A percentile compares a stretch with the other conserved stretches of the same genome.
Conservation (phyloP, 2,888 invertebrate species). For the Diaperis boleti region DNA sequence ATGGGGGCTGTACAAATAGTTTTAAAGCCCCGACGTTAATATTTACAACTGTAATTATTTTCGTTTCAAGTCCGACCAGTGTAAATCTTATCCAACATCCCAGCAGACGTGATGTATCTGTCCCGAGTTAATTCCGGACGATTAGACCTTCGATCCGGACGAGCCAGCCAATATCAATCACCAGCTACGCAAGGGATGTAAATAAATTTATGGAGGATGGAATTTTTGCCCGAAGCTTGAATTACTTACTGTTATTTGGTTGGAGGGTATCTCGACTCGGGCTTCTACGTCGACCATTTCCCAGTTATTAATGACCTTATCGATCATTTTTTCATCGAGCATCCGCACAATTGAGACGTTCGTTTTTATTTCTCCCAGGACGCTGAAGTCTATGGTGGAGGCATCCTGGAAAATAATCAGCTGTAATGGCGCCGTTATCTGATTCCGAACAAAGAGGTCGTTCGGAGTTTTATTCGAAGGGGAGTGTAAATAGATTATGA, state of each 20-base stretch:
- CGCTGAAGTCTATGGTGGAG: slow-evolving; percentile 71
- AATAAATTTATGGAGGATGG: slow-evolving; percentile 29
- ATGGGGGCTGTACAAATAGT: slow-evolving; percentile 12
- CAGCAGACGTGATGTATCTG: slow-evolving; percentile 35
- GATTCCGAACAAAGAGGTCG: neutral
- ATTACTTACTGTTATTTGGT: slow-evolving; percentile 46
- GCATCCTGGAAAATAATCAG: slow-evolving; percentile 67
- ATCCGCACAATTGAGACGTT: slow-evolving; percentile 79
- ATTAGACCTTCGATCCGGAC: slow-evolving; percentile 43
- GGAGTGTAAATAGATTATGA: neutral
- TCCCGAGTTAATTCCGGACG: slow-evolving; percentile 46
- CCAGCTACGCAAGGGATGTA: slow-evolving; percentile 30
- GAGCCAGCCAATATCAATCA: slow-evolving; percentile 43
- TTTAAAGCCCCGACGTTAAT: neutral
- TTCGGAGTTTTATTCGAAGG: neutral
- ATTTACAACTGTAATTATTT: neutral
- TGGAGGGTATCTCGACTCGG: slow-evolving; percentile 42
- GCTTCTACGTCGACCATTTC: slow-evolving; percentile 46
- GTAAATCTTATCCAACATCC: slow-evolving; percentile 18
- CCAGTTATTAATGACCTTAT: slow-evolving; percentile 67
- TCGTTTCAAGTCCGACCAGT: neutral
- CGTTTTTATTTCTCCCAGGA: slow-evolving; percentile 70
- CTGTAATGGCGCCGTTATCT: slow-evolving; percentile 35
- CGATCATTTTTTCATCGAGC: slow-evolving; percentile 70
- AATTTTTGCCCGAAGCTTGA: neutral